Percentiles rank a stretch among this genome's conserved stretches.
phyloP scores from a whole-genome alignment of 2,888 invertebrate species.

The Microchrysa polita region DNA sequence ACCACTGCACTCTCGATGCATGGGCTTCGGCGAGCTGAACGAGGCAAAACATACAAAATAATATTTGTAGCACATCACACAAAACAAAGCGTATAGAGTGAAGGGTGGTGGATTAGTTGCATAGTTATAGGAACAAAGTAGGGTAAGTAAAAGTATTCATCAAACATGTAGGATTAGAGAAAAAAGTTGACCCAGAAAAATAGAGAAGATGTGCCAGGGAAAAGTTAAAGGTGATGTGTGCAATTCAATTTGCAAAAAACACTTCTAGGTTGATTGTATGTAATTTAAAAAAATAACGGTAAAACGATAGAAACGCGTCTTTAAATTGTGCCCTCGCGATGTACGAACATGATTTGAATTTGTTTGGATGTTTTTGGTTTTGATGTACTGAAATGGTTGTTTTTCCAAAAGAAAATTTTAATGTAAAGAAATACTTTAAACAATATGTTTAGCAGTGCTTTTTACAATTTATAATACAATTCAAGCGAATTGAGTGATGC shows the following conservation, averaged over 20 bases:
- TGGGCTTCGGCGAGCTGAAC: constrained; percentile 43
- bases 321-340: constrained; percentile 38
- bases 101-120: constrained; percentile 6
- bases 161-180: not conserved
- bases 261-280: too few relatives aligned
- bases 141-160: not conserved
- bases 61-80: constrained; percentile 7
- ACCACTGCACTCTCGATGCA: constrained; percentile 23
- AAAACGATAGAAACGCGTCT: constrained; percentile 24
- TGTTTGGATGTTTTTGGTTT: not conserved
- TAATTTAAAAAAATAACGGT: too few relatives aligned
- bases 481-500: too few relatives aligned
- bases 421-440: not conserved
- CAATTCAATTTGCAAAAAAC: not conserved
- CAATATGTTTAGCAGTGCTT: not conserved
- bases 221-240: constrained; percentile 34
- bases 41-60: constrained; percentile 13
- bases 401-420: too few relatives aligned
- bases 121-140: not conserved
- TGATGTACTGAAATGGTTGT: too few relatives aligned
- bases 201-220: constrained; percentile 35
- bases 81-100: constrained; percentile 28
- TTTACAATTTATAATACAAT: too few relatives aligned
- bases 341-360: constrained; percentile 4
- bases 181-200: not conserved